Evolutionary conservation across 2,113 vertebrate species (phyloP).

Genomic region (Actenoides hombroni): DNA sequence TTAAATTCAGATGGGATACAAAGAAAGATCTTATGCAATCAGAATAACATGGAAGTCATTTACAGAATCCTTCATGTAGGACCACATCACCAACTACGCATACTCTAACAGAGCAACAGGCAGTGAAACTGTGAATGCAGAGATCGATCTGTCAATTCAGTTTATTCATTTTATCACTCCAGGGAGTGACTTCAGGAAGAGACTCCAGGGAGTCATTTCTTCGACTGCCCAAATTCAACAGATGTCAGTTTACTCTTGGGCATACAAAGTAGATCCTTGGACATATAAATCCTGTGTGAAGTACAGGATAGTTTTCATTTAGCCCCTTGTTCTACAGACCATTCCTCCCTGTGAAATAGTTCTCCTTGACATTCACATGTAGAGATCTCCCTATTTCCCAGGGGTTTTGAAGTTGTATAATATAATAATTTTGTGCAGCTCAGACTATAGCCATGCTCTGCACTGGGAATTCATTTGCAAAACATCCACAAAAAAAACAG

Average conservation of each 20-base stretch:
- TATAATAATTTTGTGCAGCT: background rate
- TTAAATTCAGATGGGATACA: background rate
- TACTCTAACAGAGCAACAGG: background rate
- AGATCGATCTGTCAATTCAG: background rate
- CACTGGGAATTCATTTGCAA: background rate
- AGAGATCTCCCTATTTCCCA: background rate
- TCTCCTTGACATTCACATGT: background rate
- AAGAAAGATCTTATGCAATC: background rate
- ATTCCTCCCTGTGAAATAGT: background rate
- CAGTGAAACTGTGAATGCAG: background rate
- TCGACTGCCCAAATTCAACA: background rate
- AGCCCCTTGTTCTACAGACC: background rate
- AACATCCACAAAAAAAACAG: background rate
- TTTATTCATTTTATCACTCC: background rate
- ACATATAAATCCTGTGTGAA: background rate
- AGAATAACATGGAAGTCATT: accelerated
- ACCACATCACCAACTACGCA: background rate
- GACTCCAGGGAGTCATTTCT: background rate
- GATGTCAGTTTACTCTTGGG: background rate
- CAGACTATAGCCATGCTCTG: background rate
- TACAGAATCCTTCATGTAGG: background rate
- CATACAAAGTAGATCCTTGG: background rate
- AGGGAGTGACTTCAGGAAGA: background rate
- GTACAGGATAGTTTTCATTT: background rate
- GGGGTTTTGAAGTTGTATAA: background rate